Evolutionary conservation across 2,888 invertebrate genomes (phyloP).

Genomic region (Tuta absoluta): DNA sequence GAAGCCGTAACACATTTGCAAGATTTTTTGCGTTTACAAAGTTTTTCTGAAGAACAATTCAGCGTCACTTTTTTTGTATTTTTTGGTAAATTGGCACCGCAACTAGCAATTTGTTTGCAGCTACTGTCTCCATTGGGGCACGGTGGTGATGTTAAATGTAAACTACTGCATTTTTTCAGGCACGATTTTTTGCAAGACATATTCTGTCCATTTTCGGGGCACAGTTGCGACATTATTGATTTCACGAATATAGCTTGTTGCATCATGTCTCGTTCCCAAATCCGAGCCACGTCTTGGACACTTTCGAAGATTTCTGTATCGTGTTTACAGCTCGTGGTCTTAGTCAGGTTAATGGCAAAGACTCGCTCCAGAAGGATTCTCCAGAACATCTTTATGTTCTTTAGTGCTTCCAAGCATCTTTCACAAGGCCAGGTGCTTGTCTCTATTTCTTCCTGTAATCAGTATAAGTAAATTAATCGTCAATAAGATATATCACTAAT

Average conservation of each 20-base stretch:
- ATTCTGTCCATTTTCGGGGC: slow-evolving; percentile 27
- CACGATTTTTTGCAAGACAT: slow-evolving; percentile 29
- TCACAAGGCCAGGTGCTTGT: slow-evolving; percentile 74
- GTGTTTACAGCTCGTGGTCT: slow-evolving; percentile 41
- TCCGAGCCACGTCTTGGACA: slow-evolving; percentile 53
- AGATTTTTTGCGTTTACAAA: slow-evolving; percentile 37
- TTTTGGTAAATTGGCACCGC: not conserved
- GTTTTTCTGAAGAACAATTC: slow-evolving; percentile 27
- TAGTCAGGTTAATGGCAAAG: slow-evolving; percentile 54
- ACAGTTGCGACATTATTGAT: slow-evolving; percentile 40
- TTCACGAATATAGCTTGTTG: slow-evolving; percentile 58
- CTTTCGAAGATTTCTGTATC: slow-evolving; percentile 41
- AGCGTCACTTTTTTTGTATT: slow-evolving; percentile 11
- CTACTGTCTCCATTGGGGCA: slow-evolving; percentile 12
- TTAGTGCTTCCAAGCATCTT: slow-evolving; percentile 66
- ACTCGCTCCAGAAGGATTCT: slow-evolving; percentile 66
- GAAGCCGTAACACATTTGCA: slow-evolving; percentile 47
- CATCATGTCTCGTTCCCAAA: slow-evolving; percentile 63
- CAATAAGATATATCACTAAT: no score
- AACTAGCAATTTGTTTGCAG: not conserved
- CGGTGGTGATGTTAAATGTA: not conserved
- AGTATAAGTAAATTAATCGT: not conserved
- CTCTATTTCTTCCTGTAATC: slow-evolving; percentile 67
- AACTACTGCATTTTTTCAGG: slow-evolving; percentile 26
- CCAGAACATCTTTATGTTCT: slow-evolving; percentile 73